Conservation (phyloP, 2,888 invertebrate genomes). For the Sipha maydis region DNA sequence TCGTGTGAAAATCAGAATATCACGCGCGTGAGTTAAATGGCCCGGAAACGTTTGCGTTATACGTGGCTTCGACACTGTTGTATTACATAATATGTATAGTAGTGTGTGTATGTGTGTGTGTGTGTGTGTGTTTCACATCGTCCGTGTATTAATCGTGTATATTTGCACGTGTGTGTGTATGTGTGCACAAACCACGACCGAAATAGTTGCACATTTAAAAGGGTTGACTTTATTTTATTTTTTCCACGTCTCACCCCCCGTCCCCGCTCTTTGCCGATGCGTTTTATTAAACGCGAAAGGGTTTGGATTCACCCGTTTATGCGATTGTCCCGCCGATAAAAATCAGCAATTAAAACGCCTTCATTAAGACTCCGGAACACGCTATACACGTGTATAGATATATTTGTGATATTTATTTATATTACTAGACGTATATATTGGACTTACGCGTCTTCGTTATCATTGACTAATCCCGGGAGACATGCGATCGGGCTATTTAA, state of each 20-base stretch:
- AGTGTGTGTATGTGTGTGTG: background rate
- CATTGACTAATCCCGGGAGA: slow-evolving; percentile 52
- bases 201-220: slow-evolving; percentile 26
- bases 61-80: background rate
- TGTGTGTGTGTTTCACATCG: background rate
- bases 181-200: slow-evolving; percentile 17
- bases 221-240: slow-evolving; percentile 55
- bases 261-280: background rate
- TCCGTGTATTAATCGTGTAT: background rate
- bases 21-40: slow-evolving; percentile 44
- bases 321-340: slow-evolving; percentile 54
- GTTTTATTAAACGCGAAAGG: slow-evolving; percentile 52
- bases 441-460: slow-evolving; percentile 50
- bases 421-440: slow-evolving; percentile 1
- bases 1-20: slow-evolving; percentile 53
- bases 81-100: background rate
- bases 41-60: slow-evolving; percentile 33
- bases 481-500: slow-evolving; percentile 54
- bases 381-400: background rate
- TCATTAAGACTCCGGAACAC: slow-evolving; percentile 53
- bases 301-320: slow-evolving; percentile 44
- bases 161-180: background rate
- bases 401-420: background rate
- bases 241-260: too few species aligned
- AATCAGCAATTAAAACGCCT: slow-evolving; percentile 59